phyloP scores from a whole-genome alignment of 2,888 invertebrate species.

The Luperina testacea region DNA sequence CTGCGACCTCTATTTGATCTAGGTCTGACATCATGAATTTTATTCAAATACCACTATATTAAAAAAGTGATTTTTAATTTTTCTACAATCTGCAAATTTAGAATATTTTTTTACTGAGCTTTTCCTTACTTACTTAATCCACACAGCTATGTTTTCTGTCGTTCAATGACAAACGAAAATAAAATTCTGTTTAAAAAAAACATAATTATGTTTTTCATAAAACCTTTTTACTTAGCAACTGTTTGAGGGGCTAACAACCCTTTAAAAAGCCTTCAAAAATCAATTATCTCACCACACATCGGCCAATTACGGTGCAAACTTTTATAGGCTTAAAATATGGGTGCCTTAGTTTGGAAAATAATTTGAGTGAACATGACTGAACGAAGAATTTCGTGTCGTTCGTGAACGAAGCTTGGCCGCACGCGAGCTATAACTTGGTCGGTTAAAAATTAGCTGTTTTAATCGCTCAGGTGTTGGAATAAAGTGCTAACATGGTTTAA shows the following conservation, averaged over 20 bases:
- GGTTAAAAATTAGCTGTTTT: constrained; percentile 32
- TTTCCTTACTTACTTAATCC: too few relatives aligned
- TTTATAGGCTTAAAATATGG: constrained; percentile 48
- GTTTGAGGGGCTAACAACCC: constrained; percentile 19
- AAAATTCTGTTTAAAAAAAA: not conserved
- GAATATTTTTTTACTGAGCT: too few relatives aligned
- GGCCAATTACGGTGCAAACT: constrained; percentile 52
- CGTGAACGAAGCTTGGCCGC: constrained; percentile 25
- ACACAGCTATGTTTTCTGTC: not conserved
- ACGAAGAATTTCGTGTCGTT: constrained; percentile 58
- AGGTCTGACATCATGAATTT: too few relatives aligned
- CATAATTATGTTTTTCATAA: not conserved
- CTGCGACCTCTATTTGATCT: not conserved
- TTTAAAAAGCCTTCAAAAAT: constrained; percentile 32
- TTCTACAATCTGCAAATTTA: too few relatives aligned
- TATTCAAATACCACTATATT: too few relatives aligned
- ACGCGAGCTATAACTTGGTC: constrained; percentile 54
- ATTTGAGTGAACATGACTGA: constrained; percentile 63
- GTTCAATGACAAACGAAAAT: not conserved
- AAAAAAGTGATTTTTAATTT: too few relatives aligned
- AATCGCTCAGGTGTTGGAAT: constrained; percentile 18
- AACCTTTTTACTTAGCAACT: not conserved
- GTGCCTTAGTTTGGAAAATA: constrained; percentile 49
- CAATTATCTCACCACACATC: constrained; percentile 44
- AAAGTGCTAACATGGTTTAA: not conserved